These are phyloP conservation scores for Lepidochrysops patricia DNA, from an alignment of 2,888 invertebrate species.

Conservation along the genomic window DNA sequence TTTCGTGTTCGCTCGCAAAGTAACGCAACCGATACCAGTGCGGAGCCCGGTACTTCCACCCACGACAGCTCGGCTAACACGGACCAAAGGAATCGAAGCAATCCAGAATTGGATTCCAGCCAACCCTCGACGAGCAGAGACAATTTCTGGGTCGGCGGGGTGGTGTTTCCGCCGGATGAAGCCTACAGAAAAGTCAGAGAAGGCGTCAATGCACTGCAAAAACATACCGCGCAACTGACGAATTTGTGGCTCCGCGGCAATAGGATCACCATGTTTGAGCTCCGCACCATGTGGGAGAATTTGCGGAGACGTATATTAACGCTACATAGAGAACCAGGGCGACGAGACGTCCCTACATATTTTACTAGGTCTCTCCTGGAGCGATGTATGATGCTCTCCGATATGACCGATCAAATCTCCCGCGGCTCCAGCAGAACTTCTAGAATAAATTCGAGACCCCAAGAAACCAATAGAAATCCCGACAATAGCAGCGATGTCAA, in stretches of 20 bases:
- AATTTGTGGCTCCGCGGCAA: conserved; percentile 59
- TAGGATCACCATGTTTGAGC: conserved; percentile 67
- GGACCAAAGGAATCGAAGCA: conserved; percentile 25
- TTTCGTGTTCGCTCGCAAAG: conserved; percentile 53
- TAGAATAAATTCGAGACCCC: conserved; percentile 35
- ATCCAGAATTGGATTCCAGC: conserved; percentile 29
- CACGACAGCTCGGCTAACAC: conserved; percentile 26
- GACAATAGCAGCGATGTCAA: conserved; percentile 23
- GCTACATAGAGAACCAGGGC: conserved; percentile 63
- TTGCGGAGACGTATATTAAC: conserved; percentile 74
- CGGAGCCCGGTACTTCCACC: conserved; percentile 26
- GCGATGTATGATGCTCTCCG: conserved; percentile 59
- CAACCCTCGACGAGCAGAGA: conserved; percentile 55
- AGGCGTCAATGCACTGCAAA: conserved; percentile 53
- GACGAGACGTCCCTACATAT: conserved; percentile 50
- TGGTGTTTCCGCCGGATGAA: conserved; percentile 46
- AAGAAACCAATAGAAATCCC: conserved; percentile 28
- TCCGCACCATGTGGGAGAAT: conserved; percentile 78
- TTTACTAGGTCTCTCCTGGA: conserved; percentile 59
- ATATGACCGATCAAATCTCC: conserved; percentile 45
- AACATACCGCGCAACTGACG: conserved; percentile 50
- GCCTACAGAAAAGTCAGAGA: conserved; percentile 54
- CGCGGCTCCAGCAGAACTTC: conserved; percentile 33
- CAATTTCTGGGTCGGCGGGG: conserved; percentile 41
- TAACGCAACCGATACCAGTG: conserved; percentile 26